phyloP scores from a whole-genome alignment of 2,888 invertebrate species.

The Gymnosoma rotundatum region DNA sequence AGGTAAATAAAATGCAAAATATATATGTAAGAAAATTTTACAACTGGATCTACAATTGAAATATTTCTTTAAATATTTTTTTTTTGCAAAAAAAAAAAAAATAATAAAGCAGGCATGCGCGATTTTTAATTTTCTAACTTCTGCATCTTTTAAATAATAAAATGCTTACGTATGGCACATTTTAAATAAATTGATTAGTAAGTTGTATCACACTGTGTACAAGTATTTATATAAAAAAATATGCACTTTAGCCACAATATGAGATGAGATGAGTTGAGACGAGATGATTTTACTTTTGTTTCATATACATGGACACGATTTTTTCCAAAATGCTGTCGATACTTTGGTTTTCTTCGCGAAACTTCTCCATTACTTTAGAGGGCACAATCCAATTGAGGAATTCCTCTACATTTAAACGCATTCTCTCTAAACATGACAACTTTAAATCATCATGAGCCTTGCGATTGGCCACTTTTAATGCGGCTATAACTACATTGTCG shows the following conservation, averaged over 20 bases:
- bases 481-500: conserved; percentile 91
- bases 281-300: conserved; percentile 74
- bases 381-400: conserved; percentile 92
- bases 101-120: conserved; percentile 4
- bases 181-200: conserved; percentile 47
- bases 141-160: conserved; percentile 17
- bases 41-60: conserved; percentile 2
- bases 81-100: not conserved
- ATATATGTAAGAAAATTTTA: not conserved
- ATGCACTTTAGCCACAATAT: not conserved
- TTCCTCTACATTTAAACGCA: conserved; percentile 89
- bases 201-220: conserved; percentile 14
- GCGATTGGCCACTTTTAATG: conserved; percentile 89
- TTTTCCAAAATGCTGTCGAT: conserved; percentile 90
- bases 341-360: conserved; percentile 88
- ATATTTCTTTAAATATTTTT: not conserved
- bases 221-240: conserved; percentile 28
- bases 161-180: conserved; percentile 67
- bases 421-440: conserved; percentile 85
- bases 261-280: not conserved
- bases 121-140: not conserved
- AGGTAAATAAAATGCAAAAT: not conserved
- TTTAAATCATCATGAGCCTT: conserved; percentile 85
- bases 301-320: conserved; percentile 80
- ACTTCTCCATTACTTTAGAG: conserved; percentile 88